phyloP scores from a whole-genome alignment of 2,113 vertebrate species.

The Otolemur garnettii region DNA sequence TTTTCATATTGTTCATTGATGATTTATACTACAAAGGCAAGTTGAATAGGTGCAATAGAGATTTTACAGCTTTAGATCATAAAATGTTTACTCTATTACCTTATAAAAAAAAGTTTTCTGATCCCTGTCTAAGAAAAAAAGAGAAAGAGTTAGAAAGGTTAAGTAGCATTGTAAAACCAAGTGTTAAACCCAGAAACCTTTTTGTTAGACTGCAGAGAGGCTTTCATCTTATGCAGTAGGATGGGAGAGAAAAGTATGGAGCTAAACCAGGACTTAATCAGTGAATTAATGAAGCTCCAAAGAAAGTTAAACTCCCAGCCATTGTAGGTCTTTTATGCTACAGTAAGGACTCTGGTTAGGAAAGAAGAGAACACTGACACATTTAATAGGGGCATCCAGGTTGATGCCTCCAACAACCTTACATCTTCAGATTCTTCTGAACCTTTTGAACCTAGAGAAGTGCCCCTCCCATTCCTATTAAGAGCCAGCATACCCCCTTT shows the following conservation, averaged over 20 bases:
- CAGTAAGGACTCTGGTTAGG: background rate
- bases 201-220: background rate
- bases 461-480: background rate
- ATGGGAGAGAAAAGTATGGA: background rate
- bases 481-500: background rate
- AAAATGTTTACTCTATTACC: background rate
- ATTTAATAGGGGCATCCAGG: background rate
- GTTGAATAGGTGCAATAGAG: background rate
- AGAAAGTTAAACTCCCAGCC: background rate
- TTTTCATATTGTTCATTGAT: slow-evolving; percentile 14
- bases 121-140: background rate
- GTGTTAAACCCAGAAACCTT: background rate
- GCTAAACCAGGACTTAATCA: background rate
- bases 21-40: background rate
- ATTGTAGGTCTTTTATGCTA: background rate
- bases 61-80: background rate
- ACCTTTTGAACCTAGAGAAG: background rate
- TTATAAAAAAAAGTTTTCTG: background rate
- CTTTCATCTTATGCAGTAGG: background rate
- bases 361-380: background rate
- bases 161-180: background rate
- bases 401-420: background rate
- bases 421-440: slow-evolving; percentile 18
- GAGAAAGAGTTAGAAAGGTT: background rate
- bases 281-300: background rate